Conservation (phyloP, 2,113 vertebrate species). For the Cercopithecus mona region DNA sequence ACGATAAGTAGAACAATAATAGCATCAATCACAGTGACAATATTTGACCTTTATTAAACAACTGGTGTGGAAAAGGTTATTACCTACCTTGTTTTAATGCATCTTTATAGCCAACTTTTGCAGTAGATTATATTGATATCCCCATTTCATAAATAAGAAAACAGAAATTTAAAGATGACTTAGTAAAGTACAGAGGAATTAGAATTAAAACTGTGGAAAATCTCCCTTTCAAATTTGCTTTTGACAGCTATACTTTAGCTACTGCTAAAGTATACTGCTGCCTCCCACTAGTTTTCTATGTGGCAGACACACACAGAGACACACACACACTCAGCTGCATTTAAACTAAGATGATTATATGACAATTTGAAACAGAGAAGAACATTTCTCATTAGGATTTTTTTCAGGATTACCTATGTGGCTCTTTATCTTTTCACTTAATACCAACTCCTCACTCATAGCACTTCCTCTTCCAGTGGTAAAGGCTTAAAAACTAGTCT, state of each 20-base stretch:
- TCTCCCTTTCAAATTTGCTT: neutral
- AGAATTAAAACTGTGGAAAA: neutral
- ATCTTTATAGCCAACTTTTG: neutral
- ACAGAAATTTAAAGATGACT: neutral
- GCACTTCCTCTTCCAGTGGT: neutral
- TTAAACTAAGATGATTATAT: neutral
- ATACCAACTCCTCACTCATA: accelerated
- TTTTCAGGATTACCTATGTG: neutral
- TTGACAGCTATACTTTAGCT: neutral
- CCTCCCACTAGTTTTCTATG: accelerated
- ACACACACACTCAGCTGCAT: accelerated
- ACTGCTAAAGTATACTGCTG: no score
- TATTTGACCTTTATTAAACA: neutral
- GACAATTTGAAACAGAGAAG: neutral
- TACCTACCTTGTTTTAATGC: neutral
- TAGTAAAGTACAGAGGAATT: neutral
- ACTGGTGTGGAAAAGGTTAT: neutral
- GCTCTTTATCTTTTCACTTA: neutral
- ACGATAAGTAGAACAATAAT: neutral
- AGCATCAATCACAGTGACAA: neutral
- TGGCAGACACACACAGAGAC: accelerated
- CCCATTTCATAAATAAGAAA: neutral
- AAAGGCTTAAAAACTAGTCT: neutral
- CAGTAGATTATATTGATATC: neutral
- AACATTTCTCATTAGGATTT: neutral